Evolutionary conservation across 2,888 invertebrate species (phyloP).

Genomic region (Oithona nana): DNA sequence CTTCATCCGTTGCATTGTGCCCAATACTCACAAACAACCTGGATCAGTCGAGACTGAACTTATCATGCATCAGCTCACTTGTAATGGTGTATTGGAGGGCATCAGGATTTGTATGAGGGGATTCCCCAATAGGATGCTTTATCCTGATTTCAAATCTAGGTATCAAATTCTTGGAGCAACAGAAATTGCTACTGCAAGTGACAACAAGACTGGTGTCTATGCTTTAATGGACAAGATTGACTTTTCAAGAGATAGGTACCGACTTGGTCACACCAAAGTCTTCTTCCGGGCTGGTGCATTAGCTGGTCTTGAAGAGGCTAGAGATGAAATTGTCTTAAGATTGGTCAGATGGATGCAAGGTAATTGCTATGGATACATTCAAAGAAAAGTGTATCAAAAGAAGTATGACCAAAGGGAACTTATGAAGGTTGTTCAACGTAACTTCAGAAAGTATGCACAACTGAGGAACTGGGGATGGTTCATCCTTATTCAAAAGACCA

Average conservation of each 20-base stretch:
- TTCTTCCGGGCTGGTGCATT: constrained; percentile 99
- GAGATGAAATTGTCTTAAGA: constrained; percentile 94
- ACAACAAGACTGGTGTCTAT: constrained; percentile 61
- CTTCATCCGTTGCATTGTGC: constrained; percentile 99
- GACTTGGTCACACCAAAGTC: constrained; percentile 72
- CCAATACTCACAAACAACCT: constrained; percentile 69
- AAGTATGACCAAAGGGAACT: constrained; percentile 49
- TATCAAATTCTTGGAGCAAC: constrained; percentile 23
- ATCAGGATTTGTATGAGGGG: constrained; percentile 38
- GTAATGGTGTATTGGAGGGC: constrained; percentile 99
- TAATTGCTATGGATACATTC: constrained; percentile 53
- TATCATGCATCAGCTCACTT: constrained; percentile 98
- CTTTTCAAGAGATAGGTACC: constrained; percentile 80
- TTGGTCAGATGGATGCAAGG: constrained; percentile 96
- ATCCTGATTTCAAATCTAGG: constrained; percentile 39
- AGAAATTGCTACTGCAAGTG: constrained; percentile 37
- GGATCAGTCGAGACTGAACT: constrained; percentile 38
- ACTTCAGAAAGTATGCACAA: constrained; percentile 95
- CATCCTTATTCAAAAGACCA: constrained; percentile 98
- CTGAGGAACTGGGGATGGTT: constrained; percentile 99
- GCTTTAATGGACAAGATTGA: constrained; percentile 61
- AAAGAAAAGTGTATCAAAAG: constrained; percentile 26
- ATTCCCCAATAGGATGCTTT: constrained; percentile 38
- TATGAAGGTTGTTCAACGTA: constrained; percentile 93
- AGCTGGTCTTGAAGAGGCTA: constrained; percentile 99